Evolutionary conservation across 2,113 vertebrate genomes (phyloP).

Genomic region (Pygoscelis antarcticus): DNA sequence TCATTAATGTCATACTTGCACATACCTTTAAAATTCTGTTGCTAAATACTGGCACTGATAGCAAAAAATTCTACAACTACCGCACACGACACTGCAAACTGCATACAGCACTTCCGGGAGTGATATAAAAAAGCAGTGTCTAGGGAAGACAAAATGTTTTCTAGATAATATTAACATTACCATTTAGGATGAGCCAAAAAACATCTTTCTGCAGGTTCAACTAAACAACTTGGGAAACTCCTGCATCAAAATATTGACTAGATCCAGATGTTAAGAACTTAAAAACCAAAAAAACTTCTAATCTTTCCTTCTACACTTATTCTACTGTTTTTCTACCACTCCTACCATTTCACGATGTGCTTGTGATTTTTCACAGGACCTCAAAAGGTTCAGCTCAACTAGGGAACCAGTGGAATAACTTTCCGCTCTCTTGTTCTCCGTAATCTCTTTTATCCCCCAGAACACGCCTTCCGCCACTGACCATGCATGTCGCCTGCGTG

Average conservation of each 20-base stretch:
- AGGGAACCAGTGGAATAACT: neutral
- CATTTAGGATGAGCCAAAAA: neutral
- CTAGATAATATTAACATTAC: neutral
- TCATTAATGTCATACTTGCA: neutral
- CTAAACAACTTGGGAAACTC: neutral
- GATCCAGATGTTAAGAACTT: neutral
- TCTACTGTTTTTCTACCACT: neutral
- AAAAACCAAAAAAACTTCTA: neutral
- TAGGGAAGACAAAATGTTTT: neutral
- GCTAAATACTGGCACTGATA: neutral
- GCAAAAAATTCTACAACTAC: neutral
- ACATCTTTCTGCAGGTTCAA: neutral
- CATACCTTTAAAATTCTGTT: neutral
- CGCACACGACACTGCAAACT: neutral
- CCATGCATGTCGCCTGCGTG: neutral
- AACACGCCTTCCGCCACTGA: neutral
- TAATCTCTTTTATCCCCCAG: slow-evolving; percentile 7
- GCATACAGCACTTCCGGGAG: neutral
- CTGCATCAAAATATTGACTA: neutral
- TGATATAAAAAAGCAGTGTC: neutral
- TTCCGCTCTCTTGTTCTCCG: neutral
- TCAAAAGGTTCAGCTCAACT: slow-evolving; percentile 14
- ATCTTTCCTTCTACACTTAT: slow-evolving; percentile 1
- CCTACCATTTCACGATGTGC: slow-evolving; percentile 1
- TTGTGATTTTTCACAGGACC: slow-evolving; percentile 39